phyloP scores from a whole-genome alignment of 2,113 vertebrate genomes.

The Australoheros scitulus region DNA sequence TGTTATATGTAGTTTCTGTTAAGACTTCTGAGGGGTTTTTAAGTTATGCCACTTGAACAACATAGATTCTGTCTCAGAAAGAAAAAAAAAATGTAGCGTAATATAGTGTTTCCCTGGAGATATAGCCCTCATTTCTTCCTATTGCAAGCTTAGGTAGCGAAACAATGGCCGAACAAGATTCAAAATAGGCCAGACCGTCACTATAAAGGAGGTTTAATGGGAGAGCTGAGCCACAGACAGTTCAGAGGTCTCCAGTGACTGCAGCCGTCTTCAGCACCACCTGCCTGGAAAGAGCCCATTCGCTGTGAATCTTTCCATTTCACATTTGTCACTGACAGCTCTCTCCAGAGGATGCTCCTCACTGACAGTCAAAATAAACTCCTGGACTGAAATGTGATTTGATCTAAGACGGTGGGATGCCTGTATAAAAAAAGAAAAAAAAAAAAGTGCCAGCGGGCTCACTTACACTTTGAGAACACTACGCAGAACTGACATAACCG shows the following conservation, averaged over 20 bases:
- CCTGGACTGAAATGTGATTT: conserved; percentile 68
- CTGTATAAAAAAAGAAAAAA: neutral
- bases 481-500: conserved; percentile 51
- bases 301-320: conserved; percentile 64
- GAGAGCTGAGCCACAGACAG: conserved; percentile 30
- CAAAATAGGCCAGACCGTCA: conserved; percentile 36
- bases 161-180: conserved; percentile 41
- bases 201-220: conserved; percentile 19
- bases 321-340: conserved; percentile 59
- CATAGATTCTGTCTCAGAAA: conserved; percentile 28
- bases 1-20: conserved; percentile 2
- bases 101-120: conserved; percentile 14
- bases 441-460: conserved; percentile 37
- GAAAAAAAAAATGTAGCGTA: neutral
- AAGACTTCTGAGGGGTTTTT: neutral
- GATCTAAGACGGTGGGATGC: conserved; percentile 48
- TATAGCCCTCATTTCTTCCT: conserved; percentile 19
- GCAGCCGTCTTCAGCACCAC: conserved; percentile 39
- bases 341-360: conserved; percentile 58
- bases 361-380: conserved; percentile 67
- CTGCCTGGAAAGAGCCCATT: conserved; percentile 52
- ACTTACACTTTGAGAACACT: conserved; percentile 44
- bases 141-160: conserved; percentile 24
- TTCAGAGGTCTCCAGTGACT: conserved; percentile 55
- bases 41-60: conserved; percentile 2